A percentile compares a stretch with the other conserved stretches of the same genome.
Conservation (phyloP, 2,888 invertebrate species). For the Dolomedes plantarius region DNA sequence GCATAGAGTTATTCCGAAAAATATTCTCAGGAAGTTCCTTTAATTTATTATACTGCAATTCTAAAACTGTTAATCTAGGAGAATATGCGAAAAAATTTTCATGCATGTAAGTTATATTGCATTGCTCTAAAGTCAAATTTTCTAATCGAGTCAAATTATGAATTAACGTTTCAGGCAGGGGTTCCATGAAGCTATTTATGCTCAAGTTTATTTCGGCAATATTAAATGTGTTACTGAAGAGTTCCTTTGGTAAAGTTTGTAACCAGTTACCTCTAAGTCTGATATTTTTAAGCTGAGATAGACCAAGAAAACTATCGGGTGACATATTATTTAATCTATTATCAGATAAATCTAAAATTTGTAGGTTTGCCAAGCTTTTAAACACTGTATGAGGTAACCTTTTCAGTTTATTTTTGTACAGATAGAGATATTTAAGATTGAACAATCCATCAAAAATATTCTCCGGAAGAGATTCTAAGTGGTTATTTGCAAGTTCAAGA, state of each 20-base stretch:
- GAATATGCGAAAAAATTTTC: conserved; percentile 82
- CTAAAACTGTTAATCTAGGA: conserved; percentile 83
- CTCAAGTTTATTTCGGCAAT: conserved; percentile 81
- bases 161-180: conserved; percentile 75
- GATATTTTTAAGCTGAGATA: conserved; percentile 44
- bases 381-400: conserved; percentile 42
- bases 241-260: conserved; percentile 46
- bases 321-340: conserved; percentile 62
- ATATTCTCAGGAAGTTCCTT: conserved; percentile 78
- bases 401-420: conserved; percentile 71
- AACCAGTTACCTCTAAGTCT: conserved; percentile 52
- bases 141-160: conserved; percentile 36
- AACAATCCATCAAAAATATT: conserved; percentile 66
- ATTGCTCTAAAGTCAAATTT: conserved; percentile 40
- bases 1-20: conserved; percentile 66
- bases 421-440: conserved; percentile 70
- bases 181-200: conserved; percentile 64
- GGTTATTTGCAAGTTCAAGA: conserved; percentile 66
- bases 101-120: conserved; percentile 80
- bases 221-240: conserved; percentile 66
- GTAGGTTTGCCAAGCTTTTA: conserved; percentile 39
- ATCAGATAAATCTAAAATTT: conserved; percentile 61
- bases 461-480: conserved; percentile 68
- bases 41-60: conserved; percentile 82
- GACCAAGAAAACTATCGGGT: conserved; percentile 44